phyloP scores from a whole-genome alignment of 2,797 vertebrate species.

The Acridotheres tristis region DNA sequence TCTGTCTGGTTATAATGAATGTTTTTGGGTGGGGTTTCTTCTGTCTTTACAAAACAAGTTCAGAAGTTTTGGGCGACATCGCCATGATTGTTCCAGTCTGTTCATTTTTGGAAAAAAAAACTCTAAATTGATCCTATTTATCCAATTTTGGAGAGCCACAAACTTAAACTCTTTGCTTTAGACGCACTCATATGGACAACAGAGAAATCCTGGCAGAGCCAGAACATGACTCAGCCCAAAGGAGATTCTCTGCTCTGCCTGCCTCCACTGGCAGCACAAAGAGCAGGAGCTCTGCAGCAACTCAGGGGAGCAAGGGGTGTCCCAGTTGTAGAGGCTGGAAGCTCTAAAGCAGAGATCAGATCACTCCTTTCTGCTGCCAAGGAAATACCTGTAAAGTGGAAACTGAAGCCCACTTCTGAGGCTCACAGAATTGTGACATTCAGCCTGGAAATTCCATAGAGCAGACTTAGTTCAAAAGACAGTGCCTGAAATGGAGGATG shows the following conservation, averaged over 20 bases:
- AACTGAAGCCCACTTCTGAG: neutral
- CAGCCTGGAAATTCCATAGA: neutral
- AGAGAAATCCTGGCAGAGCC: neutral
- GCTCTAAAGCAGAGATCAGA: neutral
- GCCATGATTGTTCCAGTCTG: neutral
- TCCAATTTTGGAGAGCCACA: neutral
- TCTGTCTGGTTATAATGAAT: neutral
- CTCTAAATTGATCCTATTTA: neutral
- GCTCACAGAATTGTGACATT: neutral
- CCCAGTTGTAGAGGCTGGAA: neutral
- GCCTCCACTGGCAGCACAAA: neutral
- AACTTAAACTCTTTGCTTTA: neutral
- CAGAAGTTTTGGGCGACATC: neutral
- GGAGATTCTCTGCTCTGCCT: neutral
- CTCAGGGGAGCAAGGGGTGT: neutral
- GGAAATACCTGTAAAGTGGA: neutral
- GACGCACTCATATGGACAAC: neutral
- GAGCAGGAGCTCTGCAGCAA: neutral
- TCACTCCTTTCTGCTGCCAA: neutral
- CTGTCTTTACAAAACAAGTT: neutral
- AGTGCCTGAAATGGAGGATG: neutral
- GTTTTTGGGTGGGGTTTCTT: accelerated
- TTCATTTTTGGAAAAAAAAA: neutral
- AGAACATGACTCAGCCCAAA: neutral
- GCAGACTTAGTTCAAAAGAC: neutral